Percentiles rank a stretch among this genome's conserved stretches.
Conservation (phyloP, 1,140 invertebrate species). For the Ceratina australensis region DNA sequence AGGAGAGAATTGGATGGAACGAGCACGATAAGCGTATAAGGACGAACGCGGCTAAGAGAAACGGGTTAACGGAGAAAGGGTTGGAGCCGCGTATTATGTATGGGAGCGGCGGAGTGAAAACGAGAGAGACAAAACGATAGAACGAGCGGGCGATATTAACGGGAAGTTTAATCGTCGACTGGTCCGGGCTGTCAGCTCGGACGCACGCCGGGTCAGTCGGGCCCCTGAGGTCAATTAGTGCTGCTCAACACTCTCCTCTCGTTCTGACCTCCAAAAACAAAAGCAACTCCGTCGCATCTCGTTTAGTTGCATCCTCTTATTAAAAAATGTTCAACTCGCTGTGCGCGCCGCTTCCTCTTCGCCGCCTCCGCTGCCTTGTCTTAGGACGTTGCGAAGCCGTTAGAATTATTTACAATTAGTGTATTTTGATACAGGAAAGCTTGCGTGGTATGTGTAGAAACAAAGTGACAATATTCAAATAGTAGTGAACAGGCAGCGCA, state of each 20-base stretch:
- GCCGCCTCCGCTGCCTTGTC: background rate
- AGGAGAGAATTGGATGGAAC: constrained; percentile 31
- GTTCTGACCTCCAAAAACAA: constrained; percentile 62
- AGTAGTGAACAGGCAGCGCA: too few species aligned
- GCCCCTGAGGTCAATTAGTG: constrained; percentile 78
- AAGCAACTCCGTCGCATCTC: constrained; percentile 59
- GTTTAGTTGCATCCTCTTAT: constrained; percentile 34
- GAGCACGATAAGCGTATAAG: constrained; percentile 46
- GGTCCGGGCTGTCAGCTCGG: constrained; percentile 75
- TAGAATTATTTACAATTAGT: background rate
- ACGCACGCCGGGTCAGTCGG: constrained; percentile 77
- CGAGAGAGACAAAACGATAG: constrained; percentile 47
- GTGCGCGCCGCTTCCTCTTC: constrained; percentile 2
- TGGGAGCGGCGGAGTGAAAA: constrained; percentile 45
- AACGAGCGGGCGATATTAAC: constrained; percentile 74
- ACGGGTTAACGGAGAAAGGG: background rate
- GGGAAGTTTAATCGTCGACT: constrained; percentile 77
- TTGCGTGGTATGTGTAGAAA: too few species aligned
- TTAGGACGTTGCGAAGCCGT: background rate
- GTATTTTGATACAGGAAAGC: background rate
- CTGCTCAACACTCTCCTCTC: constrained; percentile 76
- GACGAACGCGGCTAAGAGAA: constrained; percentile 3
- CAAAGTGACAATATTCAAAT: too few species aligned
- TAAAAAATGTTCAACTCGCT: constrained; percentile 54
- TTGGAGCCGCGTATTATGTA: background rate